Percentiles rank a stretch among this genome's conserved stretches.
Conservation (phyloP, 2,797 vertebrate species). For the Poeciliopsis paucimaculata region DNA sequence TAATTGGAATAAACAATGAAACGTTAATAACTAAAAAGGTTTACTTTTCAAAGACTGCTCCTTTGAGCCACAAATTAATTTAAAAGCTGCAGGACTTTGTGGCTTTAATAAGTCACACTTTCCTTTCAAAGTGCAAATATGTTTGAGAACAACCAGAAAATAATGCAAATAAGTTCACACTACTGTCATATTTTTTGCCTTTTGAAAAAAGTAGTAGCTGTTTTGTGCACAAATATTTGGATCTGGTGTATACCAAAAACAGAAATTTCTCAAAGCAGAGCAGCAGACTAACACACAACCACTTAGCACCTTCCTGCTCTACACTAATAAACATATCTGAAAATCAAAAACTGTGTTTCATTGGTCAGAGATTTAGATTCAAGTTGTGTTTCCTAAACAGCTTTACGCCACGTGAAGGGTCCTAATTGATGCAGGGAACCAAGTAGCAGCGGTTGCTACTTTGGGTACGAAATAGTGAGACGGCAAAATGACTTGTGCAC, state of each 20-base stretch:
- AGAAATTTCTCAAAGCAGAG: neutral
- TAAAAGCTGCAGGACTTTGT: neutral
- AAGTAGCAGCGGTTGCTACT: too few relatives aligned
- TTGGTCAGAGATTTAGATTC: neutral
- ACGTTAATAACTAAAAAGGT: neutral
- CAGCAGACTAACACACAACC: neutral
- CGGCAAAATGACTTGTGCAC: too few relatives aligned
- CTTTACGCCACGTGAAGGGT: too few relatives aligned
- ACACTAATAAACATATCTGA: neutral
- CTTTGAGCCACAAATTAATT: neutral
- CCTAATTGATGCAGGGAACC: neutral
- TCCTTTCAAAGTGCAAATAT: neutral
- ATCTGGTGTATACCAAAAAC: neutral
- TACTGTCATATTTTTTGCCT: too few relatives aligned
- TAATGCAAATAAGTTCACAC: neutral
- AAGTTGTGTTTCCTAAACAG: neutral
- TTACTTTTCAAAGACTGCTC: neutral
- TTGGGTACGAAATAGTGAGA: too few relatives aligned
- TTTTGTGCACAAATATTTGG: neutral
- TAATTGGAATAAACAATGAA: neutral
- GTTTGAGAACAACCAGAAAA: neutral
- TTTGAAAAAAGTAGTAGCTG: too few relatives aligned
- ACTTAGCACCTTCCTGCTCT: neutral
- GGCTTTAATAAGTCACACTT: neutral
- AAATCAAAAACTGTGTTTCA: neutral